Conservation (phyloP, 2,797 vertebrate genomes). For the Lemur catta region DNA sequence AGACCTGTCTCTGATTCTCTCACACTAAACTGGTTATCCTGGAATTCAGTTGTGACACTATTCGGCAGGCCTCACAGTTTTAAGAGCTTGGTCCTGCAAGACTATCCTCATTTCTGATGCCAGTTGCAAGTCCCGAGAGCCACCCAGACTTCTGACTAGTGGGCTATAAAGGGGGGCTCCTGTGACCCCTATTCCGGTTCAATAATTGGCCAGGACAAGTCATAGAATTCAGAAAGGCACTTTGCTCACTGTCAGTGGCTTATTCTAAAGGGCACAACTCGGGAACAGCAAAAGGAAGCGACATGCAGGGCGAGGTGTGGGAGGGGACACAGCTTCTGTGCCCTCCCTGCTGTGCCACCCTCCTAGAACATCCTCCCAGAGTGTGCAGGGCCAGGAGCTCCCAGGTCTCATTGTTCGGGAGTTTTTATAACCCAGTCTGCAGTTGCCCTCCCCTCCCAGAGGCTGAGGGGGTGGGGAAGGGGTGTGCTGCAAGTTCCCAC, state of each 20-base stretch:
- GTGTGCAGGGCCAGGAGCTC: not conserved
- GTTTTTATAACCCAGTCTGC: not conserved
- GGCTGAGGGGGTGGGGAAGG: no score
- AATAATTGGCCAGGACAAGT: not conserved
- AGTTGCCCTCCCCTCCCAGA: no score
- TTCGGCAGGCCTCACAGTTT: not conserved
- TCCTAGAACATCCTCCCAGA: not conserved
- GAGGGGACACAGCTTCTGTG: no score
- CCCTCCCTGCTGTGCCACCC: accelerated
- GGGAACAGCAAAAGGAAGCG: not conserved
- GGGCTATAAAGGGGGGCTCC: not conserved
- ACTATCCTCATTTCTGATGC: not conserved
- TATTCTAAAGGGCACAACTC: not conserved
- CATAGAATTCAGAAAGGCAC: not conserved
- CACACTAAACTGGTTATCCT: not conserved
- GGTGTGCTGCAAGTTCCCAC: not conserved
- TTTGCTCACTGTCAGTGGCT: not conserved
- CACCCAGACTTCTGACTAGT: not conserved
- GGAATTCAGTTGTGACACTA: not conserved
- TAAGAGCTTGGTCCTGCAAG: not conserved
- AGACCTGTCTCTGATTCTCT: not conserved
- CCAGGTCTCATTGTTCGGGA: not conserved
- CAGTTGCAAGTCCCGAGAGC: not conserved
- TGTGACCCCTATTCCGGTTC: not conserved
- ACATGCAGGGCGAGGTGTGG: not conserved